phyloP scores from a whole-genome alignment of 2,797 vertebrate species.

The Telmatherina bonti region DNA sequence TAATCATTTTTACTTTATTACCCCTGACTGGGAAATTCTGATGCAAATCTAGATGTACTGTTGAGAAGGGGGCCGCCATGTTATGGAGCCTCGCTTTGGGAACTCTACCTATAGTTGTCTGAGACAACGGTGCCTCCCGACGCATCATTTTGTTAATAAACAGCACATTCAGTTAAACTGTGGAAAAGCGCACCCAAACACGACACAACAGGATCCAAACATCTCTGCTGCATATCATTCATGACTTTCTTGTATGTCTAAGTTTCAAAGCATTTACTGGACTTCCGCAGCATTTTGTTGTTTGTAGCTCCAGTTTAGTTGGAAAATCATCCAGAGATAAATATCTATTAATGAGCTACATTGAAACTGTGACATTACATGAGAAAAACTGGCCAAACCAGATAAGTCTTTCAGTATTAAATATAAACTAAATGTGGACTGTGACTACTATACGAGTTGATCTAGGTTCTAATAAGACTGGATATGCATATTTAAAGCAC shows the following conservation, averaged over 20 bases:
- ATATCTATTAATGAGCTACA: neutral
- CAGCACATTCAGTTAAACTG: constrained; percentile 20
- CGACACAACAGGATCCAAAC: constrained; percentile 2
- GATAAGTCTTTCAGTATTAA: neutral
- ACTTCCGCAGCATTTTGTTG: neutral
- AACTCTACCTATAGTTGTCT: constrained; percentile 4
- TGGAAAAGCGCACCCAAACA: neutral
- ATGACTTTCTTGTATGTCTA: neutral
- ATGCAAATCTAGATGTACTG: no score
- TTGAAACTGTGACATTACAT: neutral
- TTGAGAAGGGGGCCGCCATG: neutral
- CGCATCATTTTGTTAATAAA: constrained; percentile 5
- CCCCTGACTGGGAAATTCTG: no score
- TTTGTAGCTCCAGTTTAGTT: neutral
- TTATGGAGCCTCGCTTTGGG: constrained; percentile 2
- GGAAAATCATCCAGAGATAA: neutral
- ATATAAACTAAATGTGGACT: neutral
- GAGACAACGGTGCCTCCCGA: neutral
- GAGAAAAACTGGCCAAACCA: neutral
- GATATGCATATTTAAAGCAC: constrained; percentile 23
- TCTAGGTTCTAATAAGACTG: neutral
- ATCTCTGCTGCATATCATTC: neutral
- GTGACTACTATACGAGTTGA: neutral
- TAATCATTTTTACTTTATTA: no score
- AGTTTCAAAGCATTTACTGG: neutral